Conservation (phyloP, 2,888 invertebrate species). For the Beris morrisii region DNA sequence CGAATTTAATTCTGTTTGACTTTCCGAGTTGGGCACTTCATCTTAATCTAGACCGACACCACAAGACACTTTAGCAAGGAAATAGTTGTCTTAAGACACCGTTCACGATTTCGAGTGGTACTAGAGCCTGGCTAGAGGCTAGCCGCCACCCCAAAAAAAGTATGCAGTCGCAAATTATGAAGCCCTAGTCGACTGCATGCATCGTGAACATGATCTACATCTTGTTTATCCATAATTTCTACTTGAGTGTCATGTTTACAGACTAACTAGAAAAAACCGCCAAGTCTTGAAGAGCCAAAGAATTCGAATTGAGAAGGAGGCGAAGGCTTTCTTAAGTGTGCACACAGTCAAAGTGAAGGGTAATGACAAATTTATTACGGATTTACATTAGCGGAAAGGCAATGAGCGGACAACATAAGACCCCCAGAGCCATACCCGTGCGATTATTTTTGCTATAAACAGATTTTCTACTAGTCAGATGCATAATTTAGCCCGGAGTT, state of each 20-base stretch:
- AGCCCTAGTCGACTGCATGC: background rate
- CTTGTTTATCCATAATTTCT: conserved; percentile 31
- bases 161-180: too few relatives aligned
- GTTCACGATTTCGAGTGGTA: too few relatives aligned
- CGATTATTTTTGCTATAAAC: background rate
- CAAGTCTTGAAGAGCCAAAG: background rate
- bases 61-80: too few relatives aligned
- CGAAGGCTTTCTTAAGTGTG: too few relatives aligned
- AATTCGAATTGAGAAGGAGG: background rate
- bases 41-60: too few relatives aligned
- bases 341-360: conserved; percentile 1
- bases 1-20: too few relatives aligned
- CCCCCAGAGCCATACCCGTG: background rate
- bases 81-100: too few relatives aligned
- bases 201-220: conserved; percentile 28
- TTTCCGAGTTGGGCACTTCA: too few relatives aligned
- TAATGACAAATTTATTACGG: conserved; percentile 33
- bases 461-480: background rate
- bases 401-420: background rate
- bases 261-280: background rate
- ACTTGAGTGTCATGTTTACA: conserved; percentile 30
- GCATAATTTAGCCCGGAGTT: background rate
- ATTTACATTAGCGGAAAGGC: conserved; percentile 26
- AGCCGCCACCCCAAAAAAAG: too few relatives aligned
- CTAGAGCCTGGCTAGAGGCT: too few relatives aligned